Conservation (phyloP, 2,888 invertebrate species). For the Apamea crenata region DNA sequence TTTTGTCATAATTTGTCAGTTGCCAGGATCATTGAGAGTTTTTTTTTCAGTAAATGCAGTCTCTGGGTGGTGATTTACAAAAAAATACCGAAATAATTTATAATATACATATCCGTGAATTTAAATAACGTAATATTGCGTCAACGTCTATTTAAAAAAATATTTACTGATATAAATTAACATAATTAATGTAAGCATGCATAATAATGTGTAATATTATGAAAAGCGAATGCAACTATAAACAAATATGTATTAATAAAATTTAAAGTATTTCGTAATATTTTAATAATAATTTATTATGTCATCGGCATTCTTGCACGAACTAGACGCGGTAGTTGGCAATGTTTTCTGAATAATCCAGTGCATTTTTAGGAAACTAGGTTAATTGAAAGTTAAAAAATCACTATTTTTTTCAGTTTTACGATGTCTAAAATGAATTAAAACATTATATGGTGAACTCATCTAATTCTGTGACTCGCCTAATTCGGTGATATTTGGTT, state of each 20-base stretch:
- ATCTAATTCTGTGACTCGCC: too few relatives aligned
- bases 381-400: neutral
- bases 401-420: neutral
- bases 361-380: neutral
- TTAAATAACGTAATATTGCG: slow-evolving; percentile 5
- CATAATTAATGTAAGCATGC: slow-evolving; percentile 18
- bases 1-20: neutral
- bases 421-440: neutral
- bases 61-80: neutral
- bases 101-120: neutral
- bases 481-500: too few relatives aligned
- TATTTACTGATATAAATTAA: slow-evolving; percentile 25
- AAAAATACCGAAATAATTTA: neutral
- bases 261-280: slow-evolving; percentile 16
- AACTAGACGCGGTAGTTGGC: neutral
- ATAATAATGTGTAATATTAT: slow-evolving; percentile 21
- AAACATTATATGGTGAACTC: too few relatives aligned
- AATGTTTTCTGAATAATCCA: neutral
- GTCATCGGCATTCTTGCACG: neutral
- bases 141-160: neutral
- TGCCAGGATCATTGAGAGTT: neutral
- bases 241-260: too few relatives aligned
- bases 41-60: neutral
- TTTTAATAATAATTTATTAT: slow-evolving; percentile 9
- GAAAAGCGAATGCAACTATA: slow-evolving; percentile 17